These are phyloP conservation scores for Nasonia vitripennis DNA, from an alignment of 1,140 invertebrate genomes.

Conservation along the genomic window DNA sequence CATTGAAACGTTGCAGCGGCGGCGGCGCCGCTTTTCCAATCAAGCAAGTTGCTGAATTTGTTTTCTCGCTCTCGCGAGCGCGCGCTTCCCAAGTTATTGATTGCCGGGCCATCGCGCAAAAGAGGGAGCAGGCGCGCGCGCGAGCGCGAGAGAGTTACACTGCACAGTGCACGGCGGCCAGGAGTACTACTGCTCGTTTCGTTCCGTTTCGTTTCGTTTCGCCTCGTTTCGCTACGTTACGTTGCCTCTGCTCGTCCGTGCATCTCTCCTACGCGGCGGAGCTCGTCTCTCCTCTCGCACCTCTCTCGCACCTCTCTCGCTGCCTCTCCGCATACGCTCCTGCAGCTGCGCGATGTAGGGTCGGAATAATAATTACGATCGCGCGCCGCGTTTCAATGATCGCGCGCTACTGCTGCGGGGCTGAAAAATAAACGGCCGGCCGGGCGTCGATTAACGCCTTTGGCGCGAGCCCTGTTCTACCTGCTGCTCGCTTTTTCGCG, in stretches of 20 bases:
- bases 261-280: neutral
- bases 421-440: constrained; percentile 58
- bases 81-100: neutral
- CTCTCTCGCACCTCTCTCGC: too few species aligned
- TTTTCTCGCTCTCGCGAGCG: neutral
- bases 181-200: neutral
- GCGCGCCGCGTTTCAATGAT: constrained; percentile 58
- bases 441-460: neutral
- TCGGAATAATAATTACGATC: neutral
- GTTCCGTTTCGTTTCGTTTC: constrained; percentile 3
- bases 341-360: neutral
- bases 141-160: neutral
- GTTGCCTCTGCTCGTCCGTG: neutral
- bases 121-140: neutral
- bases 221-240: constrained; percentile 2
- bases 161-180: neutral
- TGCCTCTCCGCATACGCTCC: neutral
- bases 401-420: constrained; percentile 44
- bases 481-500: neutral
- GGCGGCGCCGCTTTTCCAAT: neutral
- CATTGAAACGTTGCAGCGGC: neutral
- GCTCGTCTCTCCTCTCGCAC: neutral
- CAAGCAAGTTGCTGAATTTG: constrained; percentile 1
- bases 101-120: neutral
- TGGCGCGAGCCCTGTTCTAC: neutral